Conservation (phyloP, 30 jellyfish, hydroid and myxozoan species). For the Chrysaora quinquecirrha region DNA sequence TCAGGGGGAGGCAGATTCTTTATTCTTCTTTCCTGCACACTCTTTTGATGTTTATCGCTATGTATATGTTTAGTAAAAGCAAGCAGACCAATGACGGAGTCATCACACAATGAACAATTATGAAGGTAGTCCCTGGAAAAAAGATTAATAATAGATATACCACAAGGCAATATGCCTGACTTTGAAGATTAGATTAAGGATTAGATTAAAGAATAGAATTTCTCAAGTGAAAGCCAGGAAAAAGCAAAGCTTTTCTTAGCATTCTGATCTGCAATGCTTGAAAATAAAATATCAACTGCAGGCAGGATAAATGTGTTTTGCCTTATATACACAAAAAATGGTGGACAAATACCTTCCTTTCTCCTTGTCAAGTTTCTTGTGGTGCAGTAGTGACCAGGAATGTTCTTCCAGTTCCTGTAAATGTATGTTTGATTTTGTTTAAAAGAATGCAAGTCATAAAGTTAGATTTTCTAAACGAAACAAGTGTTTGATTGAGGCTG, state of each 20-base stretch:
- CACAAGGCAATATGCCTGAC: no score
- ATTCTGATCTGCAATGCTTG: no score
- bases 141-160: not conserved
- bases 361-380: constrained; percentile 69
- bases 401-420: constrained; percentile 77
- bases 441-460: not conserved
- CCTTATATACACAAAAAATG: no score
- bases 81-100: constrained; percentile 58
- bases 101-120: constrained; percentile 63
- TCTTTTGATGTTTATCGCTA: constrained; percentile 72
- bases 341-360: constrained; percentile 84
- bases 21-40: constrained; percentile 50
- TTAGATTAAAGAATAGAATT: no score
- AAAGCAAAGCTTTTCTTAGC: no score
- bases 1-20: constrained; percentile 23
- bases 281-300: no score
- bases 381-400: constrained; percentile 79
- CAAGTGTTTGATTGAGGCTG: not conserved
- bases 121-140: constrained; percentile 55
- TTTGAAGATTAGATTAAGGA: no score
- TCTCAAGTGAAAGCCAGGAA: no score
- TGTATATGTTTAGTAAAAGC: constrained; percentile 73
- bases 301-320: no score
- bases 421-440: no score
- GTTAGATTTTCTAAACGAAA: not conserved